Evolutionary conservation across 1,140 invertebrate species (phyloP).

Genomic region (Caenorhabditis brenneri): DNA sequence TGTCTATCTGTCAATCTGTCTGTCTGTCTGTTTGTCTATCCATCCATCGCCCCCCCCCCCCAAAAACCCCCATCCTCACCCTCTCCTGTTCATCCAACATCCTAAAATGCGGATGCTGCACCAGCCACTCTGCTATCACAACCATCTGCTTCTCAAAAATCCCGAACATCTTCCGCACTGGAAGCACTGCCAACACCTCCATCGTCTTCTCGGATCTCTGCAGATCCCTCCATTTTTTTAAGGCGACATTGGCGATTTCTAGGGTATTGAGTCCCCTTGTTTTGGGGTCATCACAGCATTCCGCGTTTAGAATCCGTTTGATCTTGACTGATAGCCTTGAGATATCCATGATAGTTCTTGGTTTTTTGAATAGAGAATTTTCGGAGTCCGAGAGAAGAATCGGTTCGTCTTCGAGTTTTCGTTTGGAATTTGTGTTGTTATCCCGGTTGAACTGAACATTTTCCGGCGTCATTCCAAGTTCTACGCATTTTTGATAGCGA

Average conservation of each 20-base stretch:
- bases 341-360: background rate
- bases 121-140: slow-evolving; percentile 16
- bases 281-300: background rate
- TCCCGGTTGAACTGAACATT: slow-evolving; percentile 10
- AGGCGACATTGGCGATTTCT: background rate
- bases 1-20: too few relatives aligned
- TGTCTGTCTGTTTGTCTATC: too few relatives aligned
- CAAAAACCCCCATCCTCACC: background rate
- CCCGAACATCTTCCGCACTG: background rate
- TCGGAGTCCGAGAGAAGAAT: background rate
- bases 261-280: background rate
- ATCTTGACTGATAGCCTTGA: background rate
- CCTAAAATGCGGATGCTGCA: background rate
- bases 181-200: background rate
- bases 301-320: background rate
- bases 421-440: background rate
- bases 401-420: background rate
- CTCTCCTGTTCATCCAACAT: background rate
- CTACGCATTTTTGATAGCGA: slow-evolving; percentile 36
- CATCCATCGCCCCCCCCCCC: background rate
- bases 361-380: background rate
- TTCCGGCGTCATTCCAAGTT: slow-evolving; percentile 40
- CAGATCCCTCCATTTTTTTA: slow-evolving; percentile 15
- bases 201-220: background rate
- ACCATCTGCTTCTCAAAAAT: slow-evolving; percentile 26